These are phyloP conservation scores for Apostichopus californicus DNA, from an alignment of 35 echinoderm and acorn worm genomes.

Conservation along the genomic window DNA sequence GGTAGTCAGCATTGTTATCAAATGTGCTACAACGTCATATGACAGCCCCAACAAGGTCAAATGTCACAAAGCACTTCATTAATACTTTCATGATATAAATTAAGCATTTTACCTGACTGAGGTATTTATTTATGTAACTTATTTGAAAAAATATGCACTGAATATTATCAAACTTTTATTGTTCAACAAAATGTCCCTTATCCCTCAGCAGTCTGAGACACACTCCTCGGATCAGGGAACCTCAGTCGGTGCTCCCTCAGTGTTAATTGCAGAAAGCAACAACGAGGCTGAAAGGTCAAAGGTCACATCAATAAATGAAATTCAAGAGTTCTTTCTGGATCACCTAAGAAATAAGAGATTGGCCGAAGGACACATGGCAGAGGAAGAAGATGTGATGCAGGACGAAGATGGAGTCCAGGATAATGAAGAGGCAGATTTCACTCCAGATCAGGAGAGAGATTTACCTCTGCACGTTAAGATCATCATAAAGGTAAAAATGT, in stretches of 20 bases:
- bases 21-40: no score
- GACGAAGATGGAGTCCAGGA: conserved; percentile 21
- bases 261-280: neutral
- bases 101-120: no score
- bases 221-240: neutral
- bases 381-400: neutral
- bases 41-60: no score
- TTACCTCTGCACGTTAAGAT: conserved; percentile 75
- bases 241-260: neutral
- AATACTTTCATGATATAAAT: no score
- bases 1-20: no score
- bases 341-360: conserved; percentile 59
- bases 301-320: conserved; percentile 33
- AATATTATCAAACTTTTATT: neutral
- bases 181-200: neutral
- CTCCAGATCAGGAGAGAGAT: conserved; percentile 51
- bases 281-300: conserved; percentile 6
- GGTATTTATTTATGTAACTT: no score
- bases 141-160: neutral
- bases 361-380: conserved; percentile 54
- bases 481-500: conserved; percentile 62
- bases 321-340: conserved; percentile 69
- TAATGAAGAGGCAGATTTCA: conserved; percentile 15
- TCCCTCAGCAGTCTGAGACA: neutral
- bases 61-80: no score